Evolutionary conservation across 2,113 vertebrate species (phyloP).

Genomic region (Colius striatus): DNA sequence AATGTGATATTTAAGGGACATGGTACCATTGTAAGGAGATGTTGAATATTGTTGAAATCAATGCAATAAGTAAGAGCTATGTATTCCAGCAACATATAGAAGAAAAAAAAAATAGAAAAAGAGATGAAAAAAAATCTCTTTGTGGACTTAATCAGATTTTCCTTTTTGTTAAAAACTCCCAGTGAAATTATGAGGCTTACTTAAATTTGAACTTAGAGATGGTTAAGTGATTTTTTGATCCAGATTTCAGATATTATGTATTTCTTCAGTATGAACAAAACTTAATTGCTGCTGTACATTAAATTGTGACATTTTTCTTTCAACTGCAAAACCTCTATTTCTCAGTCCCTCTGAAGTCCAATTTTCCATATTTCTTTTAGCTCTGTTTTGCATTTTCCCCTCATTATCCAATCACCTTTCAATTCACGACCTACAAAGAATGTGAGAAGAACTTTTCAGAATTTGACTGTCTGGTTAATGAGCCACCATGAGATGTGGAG

Average conservation of each 20-base stretch:
- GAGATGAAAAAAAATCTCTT: not conserved
- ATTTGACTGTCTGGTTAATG: not conserved
- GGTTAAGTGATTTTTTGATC: not conserved
- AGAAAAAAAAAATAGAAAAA: not conserved
- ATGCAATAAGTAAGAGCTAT: not conserved
- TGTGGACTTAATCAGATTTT: rapidly evolving
- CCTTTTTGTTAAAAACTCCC: not conserved
- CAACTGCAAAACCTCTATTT: not conserved
- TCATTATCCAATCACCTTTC: constrained; percentile 10
- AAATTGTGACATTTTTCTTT: not conserved
- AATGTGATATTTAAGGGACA: not conserved
- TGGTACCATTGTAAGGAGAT: not conserved
- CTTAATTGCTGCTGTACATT: constrained; percentile 15
- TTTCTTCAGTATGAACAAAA: constrained; percentile 5
- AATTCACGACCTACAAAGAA: not conserved
- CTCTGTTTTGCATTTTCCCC: not conserved
- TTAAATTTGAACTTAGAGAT: not conserved
- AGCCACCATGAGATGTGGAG: not conserved
- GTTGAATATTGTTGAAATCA: not conserved
- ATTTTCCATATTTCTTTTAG: constrained; percentile 22
- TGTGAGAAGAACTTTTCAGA: not conserved
- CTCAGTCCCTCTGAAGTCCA: not conserved
- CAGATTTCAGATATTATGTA: not conserved
- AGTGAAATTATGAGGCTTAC: not conserved
- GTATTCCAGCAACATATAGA: not conserved